phyloP scores from a whole-genome alignment of 2,888 invertebrate species.

The Eumacrocentrus americanus region DNA sequence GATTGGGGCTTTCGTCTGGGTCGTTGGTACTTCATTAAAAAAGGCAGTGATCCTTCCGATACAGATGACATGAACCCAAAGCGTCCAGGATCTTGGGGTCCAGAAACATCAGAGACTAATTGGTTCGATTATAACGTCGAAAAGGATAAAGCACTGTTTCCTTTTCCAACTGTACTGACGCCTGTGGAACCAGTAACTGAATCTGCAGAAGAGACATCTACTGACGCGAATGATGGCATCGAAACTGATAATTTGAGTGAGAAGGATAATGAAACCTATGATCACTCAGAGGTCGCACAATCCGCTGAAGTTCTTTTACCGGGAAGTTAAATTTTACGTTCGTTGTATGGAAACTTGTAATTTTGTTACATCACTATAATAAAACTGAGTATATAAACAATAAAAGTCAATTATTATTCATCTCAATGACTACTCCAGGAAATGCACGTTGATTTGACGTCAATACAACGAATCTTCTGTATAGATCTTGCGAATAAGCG shows the following conservation, averaged over 20 bases:
- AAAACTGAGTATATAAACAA: slow-evolving; percentile 12
- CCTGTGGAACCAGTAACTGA: background rate
- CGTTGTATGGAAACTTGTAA: background rate
- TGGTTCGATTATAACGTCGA: slow-evolving; percentile 19
- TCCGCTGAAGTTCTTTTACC: slow-evolving; percentile 32
- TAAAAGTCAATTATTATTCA: slow-evolving; percentile 2
- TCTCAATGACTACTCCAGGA: slow-evolving; percentile 1
- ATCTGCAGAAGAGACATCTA: slow-evolving; percentile 1
- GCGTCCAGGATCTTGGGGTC: slow-evolving; percentile 10
- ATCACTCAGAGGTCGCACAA: slow-evolving; percentile 1
- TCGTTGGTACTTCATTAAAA: slow-evolving; percentile 49
- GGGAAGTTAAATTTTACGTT: background rate
- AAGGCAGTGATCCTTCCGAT: background rate
- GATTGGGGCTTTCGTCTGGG: slow-evolving; percentile 51
- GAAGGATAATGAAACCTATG: background rate
- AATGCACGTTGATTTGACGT: slow-evolving; percentile 4
- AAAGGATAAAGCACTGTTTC: background rate
- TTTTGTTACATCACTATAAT: background rate
- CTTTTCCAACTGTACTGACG: slow-evolving; percentile 15
- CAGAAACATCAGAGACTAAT: slow-evolving; percentile 16
- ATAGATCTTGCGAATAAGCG: background rate
- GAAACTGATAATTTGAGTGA: background rate
- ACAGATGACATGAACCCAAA: background rate
- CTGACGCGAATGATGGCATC: background rate
- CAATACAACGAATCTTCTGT: slow-evolving; percentile 13